These are phyloP conservation scores for Phymastichus coffea DNA, from an alignment of 1,140 invertebrate species.

Conservation along the genomic window DNA sequence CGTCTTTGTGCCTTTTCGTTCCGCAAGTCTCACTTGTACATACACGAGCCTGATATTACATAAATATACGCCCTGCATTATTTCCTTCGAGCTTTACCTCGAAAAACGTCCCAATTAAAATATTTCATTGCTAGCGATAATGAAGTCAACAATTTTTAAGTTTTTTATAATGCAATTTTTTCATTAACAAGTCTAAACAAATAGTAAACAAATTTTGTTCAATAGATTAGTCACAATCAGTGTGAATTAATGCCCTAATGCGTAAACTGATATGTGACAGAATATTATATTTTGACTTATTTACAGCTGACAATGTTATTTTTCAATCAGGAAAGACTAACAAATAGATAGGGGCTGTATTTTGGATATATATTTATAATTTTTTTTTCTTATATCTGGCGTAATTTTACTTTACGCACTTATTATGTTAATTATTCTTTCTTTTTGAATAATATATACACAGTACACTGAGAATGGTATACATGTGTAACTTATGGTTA, in stretches of 20 bases:
- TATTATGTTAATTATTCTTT: conserved; percentile 10
- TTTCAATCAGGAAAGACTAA: background rate
- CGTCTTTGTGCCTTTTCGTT: background rate
- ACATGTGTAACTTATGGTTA: background rate
- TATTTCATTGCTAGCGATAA: background rate
- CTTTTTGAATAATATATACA: conserved; percentile 19
- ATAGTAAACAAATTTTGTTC: no score
- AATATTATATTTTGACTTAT: no score
- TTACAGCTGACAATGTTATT: background rate
- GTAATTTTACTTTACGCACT: conserved; percentile 5
- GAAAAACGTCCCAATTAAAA: background rate
- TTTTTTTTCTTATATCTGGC: background rate
- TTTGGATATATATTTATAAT: no score
- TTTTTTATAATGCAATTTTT: no score
- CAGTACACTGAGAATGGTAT: conserved; percentile 3
- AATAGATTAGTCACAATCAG: no score
- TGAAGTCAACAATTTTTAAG: no score
- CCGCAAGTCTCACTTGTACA: conserved; percentile 10
- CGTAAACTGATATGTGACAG: no score
- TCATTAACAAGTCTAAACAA: no score
- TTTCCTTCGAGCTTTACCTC: conserved; percentile 4
- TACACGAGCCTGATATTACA: conserved; percentile 20
- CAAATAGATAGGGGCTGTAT: background rate
- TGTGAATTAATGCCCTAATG: no score
- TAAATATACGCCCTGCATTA: conserved; percentile 4